phyloP scores from a whole-genome alignment of 2,797 vertebrate species.

The Luscinia megarhynchos region DNA sequence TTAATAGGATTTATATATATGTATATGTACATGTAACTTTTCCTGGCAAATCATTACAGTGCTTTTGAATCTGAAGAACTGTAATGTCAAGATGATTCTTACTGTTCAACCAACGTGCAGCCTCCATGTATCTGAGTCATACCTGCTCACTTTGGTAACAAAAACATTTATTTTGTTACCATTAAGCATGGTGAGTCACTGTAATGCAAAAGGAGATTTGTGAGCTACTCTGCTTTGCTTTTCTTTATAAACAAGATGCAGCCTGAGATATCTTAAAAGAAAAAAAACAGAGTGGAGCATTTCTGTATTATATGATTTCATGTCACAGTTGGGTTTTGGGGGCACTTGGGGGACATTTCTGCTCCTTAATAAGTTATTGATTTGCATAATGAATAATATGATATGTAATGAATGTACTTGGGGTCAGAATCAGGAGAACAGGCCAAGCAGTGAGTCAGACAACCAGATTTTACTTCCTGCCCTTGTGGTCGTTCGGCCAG shows the following conservation, averaged over 20 bases:
- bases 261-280: not conserved
- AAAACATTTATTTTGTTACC: not conserved
- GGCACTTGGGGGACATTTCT: not conserved
- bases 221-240: not conserved
- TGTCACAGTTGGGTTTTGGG: not conserved
- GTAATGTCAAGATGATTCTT: not conserved
- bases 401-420: not conserved
- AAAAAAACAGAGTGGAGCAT: not conserved
- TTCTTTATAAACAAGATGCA: not conserved
- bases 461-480: not conserved
- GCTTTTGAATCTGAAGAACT: not conserved
- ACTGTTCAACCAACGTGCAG: rapidly evolving
- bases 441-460: not conserved
- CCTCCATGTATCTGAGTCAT: not conserved
- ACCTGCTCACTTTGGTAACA: not conserved
- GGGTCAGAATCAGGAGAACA: not conserved
- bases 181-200: not conserved
- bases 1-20: not conserved
- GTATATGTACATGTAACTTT: not conserved
- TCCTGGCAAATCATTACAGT: not conserved
- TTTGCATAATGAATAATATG: not conserved
- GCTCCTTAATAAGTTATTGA: not conserved
- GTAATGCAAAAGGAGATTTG: not conserved
- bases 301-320: not conserved
- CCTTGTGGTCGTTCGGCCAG: not conserved